These are phyloP conservation scores for Siderastrea radians DNA, from an alignment of 92 coral and sea anemone genomes.

Conservation along the genomic window DNA sequence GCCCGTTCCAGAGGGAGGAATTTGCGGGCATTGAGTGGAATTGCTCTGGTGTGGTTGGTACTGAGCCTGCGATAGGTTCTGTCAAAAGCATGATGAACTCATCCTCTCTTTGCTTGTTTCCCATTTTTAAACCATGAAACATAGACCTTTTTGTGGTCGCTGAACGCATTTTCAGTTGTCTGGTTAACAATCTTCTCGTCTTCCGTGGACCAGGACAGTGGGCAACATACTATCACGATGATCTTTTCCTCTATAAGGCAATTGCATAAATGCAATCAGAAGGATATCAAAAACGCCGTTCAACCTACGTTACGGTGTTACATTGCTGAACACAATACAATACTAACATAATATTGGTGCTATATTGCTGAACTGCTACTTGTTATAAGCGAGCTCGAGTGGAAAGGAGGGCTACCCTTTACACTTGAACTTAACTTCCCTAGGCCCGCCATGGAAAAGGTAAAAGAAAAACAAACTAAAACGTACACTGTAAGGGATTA, in stretches of 20 bases:
- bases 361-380: no score
- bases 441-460: no score
- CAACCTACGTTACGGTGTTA: no score
- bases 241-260: not conserved
- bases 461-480: no score
- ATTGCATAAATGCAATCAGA: not conserved
- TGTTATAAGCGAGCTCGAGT: no score
- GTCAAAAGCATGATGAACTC: not conserved
- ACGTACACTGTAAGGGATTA: no score
- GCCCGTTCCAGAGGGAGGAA: not conserved
- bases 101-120: not conserved
- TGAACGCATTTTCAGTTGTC: not conserved
- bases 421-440: no score
- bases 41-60: not conserved
- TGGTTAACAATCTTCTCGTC: not conserved
- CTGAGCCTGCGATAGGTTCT: not conserved
- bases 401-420: no score
- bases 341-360: no score
- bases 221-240: not conserved
- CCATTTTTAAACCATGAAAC: not conserved
- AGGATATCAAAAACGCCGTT: no score
- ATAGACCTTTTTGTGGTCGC: not conserved
- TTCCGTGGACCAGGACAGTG: not conserved
- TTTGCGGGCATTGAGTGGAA: not conserved
- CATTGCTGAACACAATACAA: no score